Conservation (phyloP, 2,888 invertebrate genomes). For the Yponomeuta cagnagella region DNA sequence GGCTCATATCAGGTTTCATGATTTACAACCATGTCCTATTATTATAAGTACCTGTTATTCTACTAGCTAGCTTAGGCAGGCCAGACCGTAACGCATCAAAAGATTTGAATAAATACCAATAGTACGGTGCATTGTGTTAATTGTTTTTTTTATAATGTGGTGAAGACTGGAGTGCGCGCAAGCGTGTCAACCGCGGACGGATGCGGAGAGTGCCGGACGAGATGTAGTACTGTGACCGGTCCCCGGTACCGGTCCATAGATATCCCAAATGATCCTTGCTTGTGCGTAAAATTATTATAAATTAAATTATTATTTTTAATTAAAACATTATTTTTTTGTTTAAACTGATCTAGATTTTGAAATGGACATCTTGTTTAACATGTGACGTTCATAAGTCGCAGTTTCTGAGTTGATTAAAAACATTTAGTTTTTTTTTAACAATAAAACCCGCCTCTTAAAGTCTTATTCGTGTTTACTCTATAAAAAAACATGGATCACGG, state of each 20-base stretch:
- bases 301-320: not conserved
- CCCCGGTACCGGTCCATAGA: not conserved
- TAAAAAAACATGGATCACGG: too few species aligned
- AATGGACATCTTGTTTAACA: too few species aligned
- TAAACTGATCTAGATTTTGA: too few species aligned
- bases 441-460: too few species aligned
- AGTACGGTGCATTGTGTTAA: not conserved
- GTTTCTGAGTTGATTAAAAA: too few species aligned
- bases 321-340: too few species aligned
- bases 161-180: conserved; percentile 2
- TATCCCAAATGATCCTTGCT: not conserved
- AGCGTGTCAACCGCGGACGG: conserved; percentile 36
- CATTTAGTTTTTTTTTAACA: too few species aligned
- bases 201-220: conserved; percentile 38
- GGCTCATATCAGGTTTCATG: not conserved
- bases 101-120: not conserved
- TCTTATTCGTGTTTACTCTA: not conserved
- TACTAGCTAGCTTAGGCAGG: not conserved
- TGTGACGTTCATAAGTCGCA: too few species aligned
- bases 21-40: not conserved
- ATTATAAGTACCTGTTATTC: not conserved
- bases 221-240: conserved; percentile 7
- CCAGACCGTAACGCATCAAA: not conserved
- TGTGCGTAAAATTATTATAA: not conserved
- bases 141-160: not conserved